Evolutionary conservation across 2,113 vertebrate genomes (phyloP).

Genomic region (Passer montanus): DNA sequence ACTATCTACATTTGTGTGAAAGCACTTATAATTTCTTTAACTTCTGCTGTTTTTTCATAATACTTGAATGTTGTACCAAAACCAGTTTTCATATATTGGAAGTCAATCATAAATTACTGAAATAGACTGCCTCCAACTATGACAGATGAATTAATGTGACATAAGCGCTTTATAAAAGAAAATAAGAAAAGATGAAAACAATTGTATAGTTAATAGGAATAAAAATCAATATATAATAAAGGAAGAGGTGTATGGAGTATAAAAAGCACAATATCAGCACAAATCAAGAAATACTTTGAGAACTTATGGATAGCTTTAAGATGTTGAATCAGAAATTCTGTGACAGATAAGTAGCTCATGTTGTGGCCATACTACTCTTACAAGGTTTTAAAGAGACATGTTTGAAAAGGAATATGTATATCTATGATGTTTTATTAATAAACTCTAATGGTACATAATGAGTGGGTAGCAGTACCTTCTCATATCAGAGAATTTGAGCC

Average conservation of each 20-base stretch:
- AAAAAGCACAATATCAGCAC: not conserved
- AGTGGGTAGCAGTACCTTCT: not conserved
- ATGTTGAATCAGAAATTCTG: not conserved
- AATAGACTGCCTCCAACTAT: not conserved
- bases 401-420: not conserved
- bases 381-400: rapidly evolving
- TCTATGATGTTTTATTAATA: not conserved
- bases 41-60: not conserved
- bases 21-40: not conserved
- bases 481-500: not conserved
- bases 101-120: not conserved
- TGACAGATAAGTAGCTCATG: not conserved
- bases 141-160: not conserved
- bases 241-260: not conserved
- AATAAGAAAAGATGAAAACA: conserved; percentile 7
- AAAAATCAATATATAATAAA: conserved; percentile 59
- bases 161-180: conserved; percentile 1
- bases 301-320: not conserved
- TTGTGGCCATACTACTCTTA: not conserved
- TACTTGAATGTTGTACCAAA: not conserved
- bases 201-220: not conserved
- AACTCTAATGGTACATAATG: not conserved
- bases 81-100: not conserved
- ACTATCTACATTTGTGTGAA: not conserved
- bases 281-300: not conserved